Conservation (phyloP, 2,113 vertebrate species). For the Planiliza haematocheilus region DNA sequence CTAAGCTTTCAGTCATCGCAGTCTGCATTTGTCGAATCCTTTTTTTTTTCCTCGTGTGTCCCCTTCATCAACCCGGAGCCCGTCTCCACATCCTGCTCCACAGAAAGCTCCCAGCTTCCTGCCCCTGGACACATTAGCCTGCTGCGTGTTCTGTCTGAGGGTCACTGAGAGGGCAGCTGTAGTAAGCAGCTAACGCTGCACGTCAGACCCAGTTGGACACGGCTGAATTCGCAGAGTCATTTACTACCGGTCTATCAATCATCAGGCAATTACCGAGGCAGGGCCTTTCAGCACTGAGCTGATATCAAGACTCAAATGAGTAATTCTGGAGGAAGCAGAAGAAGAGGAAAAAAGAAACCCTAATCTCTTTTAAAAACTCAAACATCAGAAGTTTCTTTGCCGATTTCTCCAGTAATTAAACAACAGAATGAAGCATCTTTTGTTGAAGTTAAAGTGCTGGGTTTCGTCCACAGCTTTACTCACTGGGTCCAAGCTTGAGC, state of each 20-base stretch:
- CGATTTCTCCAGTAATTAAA: not conserved
- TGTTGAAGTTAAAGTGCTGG: not conserved
- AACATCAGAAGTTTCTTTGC: conserved; percentile 15
- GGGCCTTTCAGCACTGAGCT: conserved; percentile 46
- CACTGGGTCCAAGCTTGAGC: not conserved
- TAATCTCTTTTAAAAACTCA: conserved; percentile 7
- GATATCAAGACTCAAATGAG: conserved; percentile 46
- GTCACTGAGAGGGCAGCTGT: conserved; percentile 82
- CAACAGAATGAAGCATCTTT: not conserved
- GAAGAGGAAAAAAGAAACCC: conserved; percentile 11
- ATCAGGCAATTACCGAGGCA: conserved; percentile 85
- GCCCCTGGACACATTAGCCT: conserved; percentile 48
- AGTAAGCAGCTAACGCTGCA: conserved; percentile 83
- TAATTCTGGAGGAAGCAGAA: conserved; percentile 36
- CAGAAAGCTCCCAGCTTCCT: conserved; percentile 14
- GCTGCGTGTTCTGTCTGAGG: conserved; percentile 81
- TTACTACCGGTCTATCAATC: conserved; percentile 87
- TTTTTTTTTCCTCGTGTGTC: not conserved
- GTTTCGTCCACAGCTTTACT: not conserved
- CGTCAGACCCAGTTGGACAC: conserved; percentile 51
- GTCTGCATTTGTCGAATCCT: conserved; percentile 13
- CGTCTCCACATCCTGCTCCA: not conserved
- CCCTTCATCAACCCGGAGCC: no score
- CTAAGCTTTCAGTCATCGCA: not conserved
- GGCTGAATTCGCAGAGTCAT: conserved; percentile 67